A percentile compares a stretch with the other conserved stretches of the same genome.
Conservation (phyloP, 2,888 invertebrate genomes). For the Keiferia lycopersicella region DNA sequence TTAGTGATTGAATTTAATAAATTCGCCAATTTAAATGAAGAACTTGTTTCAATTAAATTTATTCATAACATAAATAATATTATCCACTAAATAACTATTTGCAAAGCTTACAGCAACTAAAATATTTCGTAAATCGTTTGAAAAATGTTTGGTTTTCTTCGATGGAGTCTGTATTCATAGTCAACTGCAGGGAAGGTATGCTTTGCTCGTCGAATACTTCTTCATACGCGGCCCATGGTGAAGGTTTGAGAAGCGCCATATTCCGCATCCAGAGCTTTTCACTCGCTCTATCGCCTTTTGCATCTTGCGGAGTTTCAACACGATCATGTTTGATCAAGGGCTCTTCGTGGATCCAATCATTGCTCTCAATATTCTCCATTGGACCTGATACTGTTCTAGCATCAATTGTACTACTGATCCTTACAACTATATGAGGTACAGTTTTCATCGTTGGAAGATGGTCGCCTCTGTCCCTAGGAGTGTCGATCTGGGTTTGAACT, state of each 20-base stretch:
- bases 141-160: slow-evolving; percentile 49
- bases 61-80: neutral
- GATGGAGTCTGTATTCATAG: slow-evolving; percentile 45
- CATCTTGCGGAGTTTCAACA: neutral
- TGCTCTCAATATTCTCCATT: slow-evolving; percentile 43
- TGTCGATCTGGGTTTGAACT: neutral
- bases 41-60: slow-evolving; percentile 50
- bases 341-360: slow-evolving; percentile 48
- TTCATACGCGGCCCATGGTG: slow-evolving; percentile 51
- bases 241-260: slow-evolving; percentile 50
- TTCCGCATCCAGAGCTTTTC: slow-evolving; percentile 38
- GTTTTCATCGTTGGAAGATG: slow-evolving; percentile 29
- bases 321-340: slow-evolving; percentile 30
- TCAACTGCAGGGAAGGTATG: slow-evolving; percentile 51
- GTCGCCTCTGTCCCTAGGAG: slow-evolving; percentile 34
- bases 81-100: slow-evolving; percentile 7
- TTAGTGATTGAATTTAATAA: slow-evolving; percentile 80
- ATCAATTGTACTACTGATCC: slow-evolving; percentile 29
- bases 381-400: slow-evolving; percentile 43
- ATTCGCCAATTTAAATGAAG: slow-evolving; percentile 65
- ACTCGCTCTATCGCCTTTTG: neutral
- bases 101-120: slow-evolving; percentile 60
- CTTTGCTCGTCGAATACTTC: slow-evolving; percentile 43
- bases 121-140: slow-evolving; percentile 48
- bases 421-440: slow-evolving; percentile 40